These are phyloP conservation scores for Solenopsis invicta DNA, from an alignment of 1,140 invertebrate species.

Conservation along the genomic window DNA sequence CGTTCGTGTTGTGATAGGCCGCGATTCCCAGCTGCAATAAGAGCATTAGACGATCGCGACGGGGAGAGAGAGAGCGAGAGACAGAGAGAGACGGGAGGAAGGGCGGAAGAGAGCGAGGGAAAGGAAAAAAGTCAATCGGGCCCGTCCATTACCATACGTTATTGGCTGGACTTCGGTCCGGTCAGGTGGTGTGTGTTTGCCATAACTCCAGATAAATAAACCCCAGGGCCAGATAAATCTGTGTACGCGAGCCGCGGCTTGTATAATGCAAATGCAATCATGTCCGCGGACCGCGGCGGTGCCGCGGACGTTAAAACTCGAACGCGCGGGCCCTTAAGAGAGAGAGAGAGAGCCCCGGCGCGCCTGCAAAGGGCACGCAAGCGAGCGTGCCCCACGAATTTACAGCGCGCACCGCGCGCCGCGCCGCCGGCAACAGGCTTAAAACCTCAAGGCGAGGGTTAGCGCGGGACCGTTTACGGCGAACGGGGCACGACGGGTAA, in stretches of 20 bases:
- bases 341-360: slow-evolving; percentile 64
- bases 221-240: slow-evolving; percentile 82
- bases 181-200: slow-evolving; percentile 80
- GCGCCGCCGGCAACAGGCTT: slow-evolving; percentile 45
- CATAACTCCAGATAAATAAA: slow-evolving; percentile 85
- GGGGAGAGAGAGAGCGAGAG: slow-evolving; percentile 7
- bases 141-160: slow-evolving; percentile 83
- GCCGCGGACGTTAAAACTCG: slow-evolving; percentile 75
- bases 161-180: slow-evolving; percentile 81
- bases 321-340: slow-evolving; percentile 61
- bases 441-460: slow-evolving; percentile 39
- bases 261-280: slow-evolving; percentile 85
- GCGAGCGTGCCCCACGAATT: slow-evolving; percentile 67
- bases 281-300: slow-evolving; percentile 78
- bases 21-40: slow-evolving; percentile 70
- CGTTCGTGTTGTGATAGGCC: slow-evolving; percentile 78
- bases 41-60: slow-evolving; percentile 54
- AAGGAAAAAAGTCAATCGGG: slow-evolving; percentile 81
- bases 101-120: slow-evolving; percentile 48
- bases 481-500: slow-evolving; percentile 60
- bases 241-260: slow-evolving; percentile 79
- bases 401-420: slow-evolving; percentile 65
- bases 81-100: background rate
- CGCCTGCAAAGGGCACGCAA: slow-evolving; percentile 76
- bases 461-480: slow-evolving; percentile 45